Percentiles rank a stretch among this genome's conserved stretches.
phyloP scores from a whole-genome alignment of 1,140 invertebrate genomes.

The Nephila pilipes region DNA sequence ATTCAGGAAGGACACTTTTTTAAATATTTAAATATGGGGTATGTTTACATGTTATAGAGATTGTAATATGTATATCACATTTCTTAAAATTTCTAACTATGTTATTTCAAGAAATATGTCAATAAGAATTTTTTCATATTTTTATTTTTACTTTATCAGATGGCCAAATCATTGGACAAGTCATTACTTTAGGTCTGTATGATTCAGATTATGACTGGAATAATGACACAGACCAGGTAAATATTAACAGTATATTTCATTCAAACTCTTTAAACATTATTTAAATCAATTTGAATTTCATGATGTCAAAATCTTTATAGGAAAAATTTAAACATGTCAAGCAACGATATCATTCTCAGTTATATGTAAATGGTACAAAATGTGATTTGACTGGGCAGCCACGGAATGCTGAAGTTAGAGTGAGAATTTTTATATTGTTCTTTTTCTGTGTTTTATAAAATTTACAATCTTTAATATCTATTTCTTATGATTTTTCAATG shows the following conservation, averaged over 20 bases:
- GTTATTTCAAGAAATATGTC: not conserved
- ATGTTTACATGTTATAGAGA: no score
- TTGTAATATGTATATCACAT: no score
- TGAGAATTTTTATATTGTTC: slow-evolving; percentile 78
- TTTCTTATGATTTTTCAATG: no score
- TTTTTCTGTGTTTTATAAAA: not conserved
- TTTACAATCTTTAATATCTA: no score
- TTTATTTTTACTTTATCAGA: slow-evolving; percentile 79
- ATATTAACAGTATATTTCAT: not conserved
- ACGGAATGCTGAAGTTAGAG: slow-evolving; percentile 82
- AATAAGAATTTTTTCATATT: not conserved
- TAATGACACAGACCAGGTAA: slow-evolving; percentile 79
- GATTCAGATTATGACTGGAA: slow-evolving; percentile 83
- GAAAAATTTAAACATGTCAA: slow-evolving; percentile 69
- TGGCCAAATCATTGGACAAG: slow-evolving; percentile 81
- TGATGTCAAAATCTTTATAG: not conserved
- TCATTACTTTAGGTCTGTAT: slow-evolving; percentile 82
- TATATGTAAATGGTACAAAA: slow-evolving; percentile 82
- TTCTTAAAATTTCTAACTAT: not conserved
- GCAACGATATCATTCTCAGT: slow-evolving; percentile 82
- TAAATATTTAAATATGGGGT: no score
- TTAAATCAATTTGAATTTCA: no score
- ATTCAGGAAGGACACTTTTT: no score
- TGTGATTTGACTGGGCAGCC: slow-evolving; percentile 82
- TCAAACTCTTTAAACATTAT: not conserved